Conservation (phyloP, 2,888 invertebrate species). For the Latrodectus hesperus region DNA sequence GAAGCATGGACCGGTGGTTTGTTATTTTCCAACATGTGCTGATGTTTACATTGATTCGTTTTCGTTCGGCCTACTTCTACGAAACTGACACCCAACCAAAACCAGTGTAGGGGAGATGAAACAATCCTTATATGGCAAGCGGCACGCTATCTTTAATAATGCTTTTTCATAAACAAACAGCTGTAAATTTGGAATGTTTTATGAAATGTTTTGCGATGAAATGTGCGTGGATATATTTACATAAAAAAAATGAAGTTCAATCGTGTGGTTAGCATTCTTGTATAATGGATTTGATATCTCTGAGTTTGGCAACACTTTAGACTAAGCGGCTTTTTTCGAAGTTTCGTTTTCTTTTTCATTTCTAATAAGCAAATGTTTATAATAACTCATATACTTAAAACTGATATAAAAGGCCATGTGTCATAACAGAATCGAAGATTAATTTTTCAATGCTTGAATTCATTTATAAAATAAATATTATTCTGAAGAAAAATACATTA, state of each 20-base stretch:
- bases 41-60: slow-evolving; percentile 53
- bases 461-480: too few relatives aligned
- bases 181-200: background rate
- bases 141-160: slow-evolving; percentile 16
- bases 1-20: background rate
- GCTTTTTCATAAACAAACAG: background rate
- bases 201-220: background rate
- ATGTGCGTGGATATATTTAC: background rate
- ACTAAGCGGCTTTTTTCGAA: background rate
- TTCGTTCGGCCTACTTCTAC: slow-evolving; percentile 58
- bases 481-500: too few relatives aligned
- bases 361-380: too few relatives aligned
- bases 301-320: background rate
- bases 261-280: background rate
- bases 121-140: slow-evolving; percentile 65
- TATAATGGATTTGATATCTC: background rate
- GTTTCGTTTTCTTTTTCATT: background rate
- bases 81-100: slow-evolving; percentile 63
- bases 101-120: slow-evolving; percentile 35
- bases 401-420: too few relatives aligned
- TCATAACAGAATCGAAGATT: too few relatives aligned
- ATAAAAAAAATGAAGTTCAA: background rate
- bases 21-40: slow-evolving; percentile 59
- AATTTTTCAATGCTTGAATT: too few relatives aligned
- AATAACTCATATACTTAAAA: too few relatives aligned